Conservation (phyloP, 2,797 vertebrate species). For the Macroramphosus scolopax region DNA sequence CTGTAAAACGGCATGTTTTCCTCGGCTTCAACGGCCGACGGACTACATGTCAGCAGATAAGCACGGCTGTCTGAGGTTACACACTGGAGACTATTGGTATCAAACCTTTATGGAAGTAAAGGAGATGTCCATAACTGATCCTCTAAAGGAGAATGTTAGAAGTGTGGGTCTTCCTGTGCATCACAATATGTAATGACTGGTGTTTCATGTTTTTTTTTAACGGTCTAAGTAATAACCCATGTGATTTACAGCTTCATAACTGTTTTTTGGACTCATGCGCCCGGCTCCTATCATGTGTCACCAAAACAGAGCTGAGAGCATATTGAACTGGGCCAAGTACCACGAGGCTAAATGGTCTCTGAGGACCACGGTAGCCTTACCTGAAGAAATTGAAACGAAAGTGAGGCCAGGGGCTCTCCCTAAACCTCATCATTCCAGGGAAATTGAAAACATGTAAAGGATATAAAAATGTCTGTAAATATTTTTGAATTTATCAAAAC, state of each 20-base stretch:
- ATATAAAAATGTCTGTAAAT: conserved; percentile 76
- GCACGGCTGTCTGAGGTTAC: conserved; percentile 57
- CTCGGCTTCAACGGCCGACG: conserved; percentile 43
- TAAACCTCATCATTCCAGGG: conserved; percentile 78
- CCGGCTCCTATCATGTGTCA: conserved; percentile 47
- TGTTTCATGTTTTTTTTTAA: conserved; percentile 41
- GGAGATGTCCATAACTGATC: conserved; percentile 37
- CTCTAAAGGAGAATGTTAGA: conserved; percentile 40
- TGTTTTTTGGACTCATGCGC: conserved; percentile 48
- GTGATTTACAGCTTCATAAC: conserved; percentile 48
- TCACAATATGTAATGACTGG: conserved; percentile 40
- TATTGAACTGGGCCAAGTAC: conserved; percentile 53
- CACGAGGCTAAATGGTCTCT: conserved; percentile 43
- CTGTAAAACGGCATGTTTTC: conserved; percentile 29
- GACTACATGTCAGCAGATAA: conserved; percentile 50
- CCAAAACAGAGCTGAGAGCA: conserved; percentile 58
- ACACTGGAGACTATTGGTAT: conserved; percentile 66
- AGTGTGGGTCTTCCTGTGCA: conserved; percentile 53
- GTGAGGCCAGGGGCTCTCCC: conserved; percentile 40
- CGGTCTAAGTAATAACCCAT: conserved; percentile 37
- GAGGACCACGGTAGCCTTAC: conserved; percentile 70
- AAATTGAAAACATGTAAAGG: conserved; percentile 75
- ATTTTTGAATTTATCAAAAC: conserved; percentile 77
- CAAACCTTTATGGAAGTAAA: conserved; percentile 33
- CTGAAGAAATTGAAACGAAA: conserved; percentile 58